Base-by-base conservation (phyloP, 2,888 invertebrate genomes). In the Scelioninae gen. 1 region DNA sequence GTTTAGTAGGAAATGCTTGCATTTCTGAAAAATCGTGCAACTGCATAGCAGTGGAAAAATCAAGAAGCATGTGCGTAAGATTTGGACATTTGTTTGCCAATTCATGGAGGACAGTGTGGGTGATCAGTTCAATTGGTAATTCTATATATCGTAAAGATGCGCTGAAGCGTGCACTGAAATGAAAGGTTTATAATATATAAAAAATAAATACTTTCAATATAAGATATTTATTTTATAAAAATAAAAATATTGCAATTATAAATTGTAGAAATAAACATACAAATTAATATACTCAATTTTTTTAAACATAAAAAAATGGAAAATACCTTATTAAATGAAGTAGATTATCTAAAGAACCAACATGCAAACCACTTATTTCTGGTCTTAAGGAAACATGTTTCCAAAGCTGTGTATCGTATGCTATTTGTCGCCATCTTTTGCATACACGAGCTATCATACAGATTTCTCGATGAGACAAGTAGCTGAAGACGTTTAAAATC, bases 11-110 rank as follows among this genome's bases (percentile, higher is more conserved):
- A 92, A 99, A 99, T 15, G 98, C 97, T 93, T 99, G 98, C 94
- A 99, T 96, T 93, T 98, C 98, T 86, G 98, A 99, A 94, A 99
- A 99, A 92, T 99, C 99, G 93, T 99, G 99, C 78, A 99, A 94
- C 91, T 99, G 99, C 98, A 98, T 98, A 45, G 99, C 99, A 91
- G 99, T 99, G 85, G 99, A 98, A 91, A 99, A 99, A 91, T 99
- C 99, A 83, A 99, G 94, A 15, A 99, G 94, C 96, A 99, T 97
- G 91, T 98, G 97, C 0, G 98, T 98, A 69, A 99, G 93, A 92
- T 98, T 98, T 0, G 98, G 98, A 89, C 98, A 99, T 92, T 98
- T 98, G 89, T 96, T 98, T 0, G 99, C 97, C 85, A 99, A 93
- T 91, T 99, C 99, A 92, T 99, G 99, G 0, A 99, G 94, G 8